A percentile compares a stretch with the other conserved stretches of the same genome.
Conservation (phyloP, 2,888 invertebrate genomes). For the Drosophila austrosaltans region DNA sequence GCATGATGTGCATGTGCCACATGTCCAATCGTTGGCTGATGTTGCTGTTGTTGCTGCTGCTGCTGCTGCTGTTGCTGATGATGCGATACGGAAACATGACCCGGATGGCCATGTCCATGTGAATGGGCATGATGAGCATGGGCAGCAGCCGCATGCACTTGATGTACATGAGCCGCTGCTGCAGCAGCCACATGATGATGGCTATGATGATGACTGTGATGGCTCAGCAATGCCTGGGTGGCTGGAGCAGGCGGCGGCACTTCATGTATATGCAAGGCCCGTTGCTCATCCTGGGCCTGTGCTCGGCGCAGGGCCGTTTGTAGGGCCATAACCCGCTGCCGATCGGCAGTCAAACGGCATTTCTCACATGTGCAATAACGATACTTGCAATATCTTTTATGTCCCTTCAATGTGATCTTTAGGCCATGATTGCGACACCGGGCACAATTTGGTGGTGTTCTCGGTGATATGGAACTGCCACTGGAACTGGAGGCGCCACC, state of each 20-base stretch:
- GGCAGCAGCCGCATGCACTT: constrained; percentile 19
- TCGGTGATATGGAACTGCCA: constrained; percentile 86
- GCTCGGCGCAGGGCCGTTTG: constrained; percentile 93
- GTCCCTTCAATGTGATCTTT: constrained; percentile 94
- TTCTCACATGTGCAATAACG: constrained; percentile 93
- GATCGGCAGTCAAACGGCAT: constrained; percentile 93
- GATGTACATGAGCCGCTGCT: constrained; percentile 33
- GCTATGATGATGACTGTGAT: constrained; percentile 83
- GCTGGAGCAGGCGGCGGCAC: constrained; percentile 84
- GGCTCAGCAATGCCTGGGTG: constrained; percentile 64
- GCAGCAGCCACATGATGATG: constrained; percentile 72
- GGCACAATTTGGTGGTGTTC: constrained; percentile 95
- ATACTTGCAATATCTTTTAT: constrained; percentile 95
- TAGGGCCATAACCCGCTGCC: constrained; percentile 94
- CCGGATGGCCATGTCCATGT: constrained; percentile 34
- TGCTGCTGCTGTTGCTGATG: constrained; percentile 47
- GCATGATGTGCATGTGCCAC: constrained; percentile 60
- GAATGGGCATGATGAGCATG: constrained; percentile 50
- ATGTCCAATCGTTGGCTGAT: constrained; percentile 43
- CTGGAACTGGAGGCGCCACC: constrained; percentile 84
- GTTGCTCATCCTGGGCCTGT: constrained; percentile 92
- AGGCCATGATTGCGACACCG: constrained; percentile 96
- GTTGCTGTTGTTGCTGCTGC: neutral
- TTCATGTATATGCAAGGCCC: constrained; percentile 85
- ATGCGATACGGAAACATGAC: constrained; percentile 51